These are phyloP conservation scores for Synergus gifuensis DNA, from an alignment of 2,888 invertebrate species.

Conservation along the genomic window DNA sequence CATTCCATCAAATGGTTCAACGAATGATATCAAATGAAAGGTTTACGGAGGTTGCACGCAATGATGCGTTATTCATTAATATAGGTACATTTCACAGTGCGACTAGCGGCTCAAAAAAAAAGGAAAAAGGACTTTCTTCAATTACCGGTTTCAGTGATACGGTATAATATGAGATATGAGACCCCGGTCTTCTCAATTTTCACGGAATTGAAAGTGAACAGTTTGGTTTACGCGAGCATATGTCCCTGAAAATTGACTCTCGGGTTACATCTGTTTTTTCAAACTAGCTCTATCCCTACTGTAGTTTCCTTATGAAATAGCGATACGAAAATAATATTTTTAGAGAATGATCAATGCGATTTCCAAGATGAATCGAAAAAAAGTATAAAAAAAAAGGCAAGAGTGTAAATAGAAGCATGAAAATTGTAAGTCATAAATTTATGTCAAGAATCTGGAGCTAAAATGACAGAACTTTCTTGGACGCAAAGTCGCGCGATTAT, in stretches of 20 bases:
- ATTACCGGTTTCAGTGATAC: neutral
- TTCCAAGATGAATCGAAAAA: neutral
- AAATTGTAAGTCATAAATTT: neutral
- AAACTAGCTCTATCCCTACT: neutral
- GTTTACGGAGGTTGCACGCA: slow-evolving; percentile 17
- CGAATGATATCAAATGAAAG: slow-evolving; percentile 21
- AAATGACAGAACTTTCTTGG: slow-evolving; percentile 28
- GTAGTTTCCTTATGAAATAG: neutral
- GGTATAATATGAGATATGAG: neutral
- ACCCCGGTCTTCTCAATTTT: slow-evolving; percentile 6
- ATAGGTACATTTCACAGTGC: slow-evolving; percentile 21
- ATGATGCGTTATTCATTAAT: slow-evolving; percentile 7
- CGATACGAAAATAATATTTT: neutral
- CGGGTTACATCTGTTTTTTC: slow-evolving; percentile 20
- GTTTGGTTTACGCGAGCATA: neutral
- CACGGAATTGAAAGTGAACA: slow-evolving; percentile 33
- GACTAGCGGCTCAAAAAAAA: neutral
- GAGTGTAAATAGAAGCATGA: neutral
- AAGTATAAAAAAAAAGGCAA: neutral
- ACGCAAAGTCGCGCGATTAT: slow-evolving; percentile 21
- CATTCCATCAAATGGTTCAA: slow-evolving; percentile 35
- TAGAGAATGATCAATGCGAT: neutral
- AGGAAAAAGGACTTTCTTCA: neutral
- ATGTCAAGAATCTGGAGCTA: slow-evolving; percentile 9
- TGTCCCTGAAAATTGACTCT: slow-evolving; percentile 19